A percentile compares a stretch with the other conserved stretches of the same genome.
These are phyloP conservation scores for Homalodisca vitripennis DNA, from an alignment of 1,140 invertebrate genomes.

Conservation along the genomic window DNA sequence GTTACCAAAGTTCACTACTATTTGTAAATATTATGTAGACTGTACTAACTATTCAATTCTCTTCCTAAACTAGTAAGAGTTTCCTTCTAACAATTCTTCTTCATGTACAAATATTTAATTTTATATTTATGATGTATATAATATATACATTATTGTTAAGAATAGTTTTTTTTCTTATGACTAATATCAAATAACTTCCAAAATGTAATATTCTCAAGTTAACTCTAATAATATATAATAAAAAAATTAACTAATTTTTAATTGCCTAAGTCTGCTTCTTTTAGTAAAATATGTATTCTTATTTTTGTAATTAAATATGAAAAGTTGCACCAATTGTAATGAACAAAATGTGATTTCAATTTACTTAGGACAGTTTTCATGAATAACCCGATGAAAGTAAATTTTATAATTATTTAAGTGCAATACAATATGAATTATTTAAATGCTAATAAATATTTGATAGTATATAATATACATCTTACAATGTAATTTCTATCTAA, in stretches of 20 bases:
- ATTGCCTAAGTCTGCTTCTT: not conserved
- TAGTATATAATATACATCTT: no score
- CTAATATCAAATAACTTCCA: not conserved
- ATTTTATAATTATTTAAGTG: no score
- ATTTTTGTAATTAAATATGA: no score
- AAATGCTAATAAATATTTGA: no score
- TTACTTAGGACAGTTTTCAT: no score
- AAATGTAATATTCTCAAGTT: not conserved
- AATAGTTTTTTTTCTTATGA: not conserved
- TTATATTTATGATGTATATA: not conserved
- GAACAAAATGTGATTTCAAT: no score
- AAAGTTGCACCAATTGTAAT: no score
- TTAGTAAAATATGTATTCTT: no score
- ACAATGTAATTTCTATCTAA: no score
- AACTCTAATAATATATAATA: not conserved
- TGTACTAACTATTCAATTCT: not conserved
- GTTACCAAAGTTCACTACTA: not conserved
- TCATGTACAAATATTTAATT: constrained; percentile 9
- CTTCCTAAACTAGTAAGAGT: not conserved
- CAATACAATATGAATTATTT: no score
- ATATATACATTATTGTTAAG: not conserved
- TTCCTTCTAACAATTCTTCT: not conserved
- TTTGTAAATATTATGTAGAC: not conserved
- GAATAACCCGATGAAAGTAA: no score
- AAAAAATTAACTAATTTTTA: not conserved